phyloP scores from a whole-genome alignment of 2,888 invertebrate species.

The Entomobrya multifasciata region DNA sequence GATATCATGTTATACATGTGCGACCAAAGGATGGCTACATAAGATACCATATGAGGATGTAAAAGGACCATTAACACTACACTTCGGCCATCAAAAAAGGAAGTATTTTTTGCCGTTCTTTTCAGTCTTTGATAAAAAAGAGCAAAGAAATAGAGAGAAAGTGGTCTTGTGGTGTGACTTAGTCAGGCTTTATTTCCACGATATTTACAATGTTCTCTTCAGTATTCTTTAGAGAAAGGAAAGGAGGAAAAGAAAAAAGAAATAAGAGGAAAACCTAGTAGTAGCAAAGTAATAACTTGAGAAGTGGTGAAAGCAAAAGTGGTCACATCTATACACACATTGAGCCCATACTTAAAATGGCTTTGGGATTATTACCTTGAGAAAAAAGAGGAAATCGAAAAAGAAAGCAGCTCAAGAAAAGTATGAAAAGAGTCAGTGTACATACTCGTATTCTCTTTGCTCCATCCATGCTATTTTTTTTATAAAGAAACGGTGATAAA shows the following conservation, averaged over 20 bases:
- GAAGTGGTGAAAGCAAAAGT: conserved; percentile 72
- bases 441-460: no score
- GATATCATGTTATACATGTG: conserved; percentile 59
- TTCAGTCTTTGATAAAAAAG: conserved; percentile 68
- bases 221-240: conserved; percentile 32
- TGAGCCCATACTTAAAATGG: conserved; percentile 35
- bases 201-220: conserved; percentile 69
- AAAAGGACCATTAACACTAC: conserved; percentile 72
- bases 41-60: no score
- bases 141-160: conserved; percentile 65
- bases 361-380: conserved; percentile 62
- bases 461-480: no score
- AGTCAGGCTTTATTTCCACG: conserved; percentile 72
- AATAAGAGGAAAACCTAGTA: conserved; percentile 58
- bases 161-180: conserved; percentile 73
- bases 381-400: conserved; percentile 23
- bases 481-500: conserved; percentile 56
- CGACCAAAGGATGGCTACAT: no score
- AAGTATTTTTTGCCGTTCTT: conserved; percentile 59
- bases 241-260: no score
- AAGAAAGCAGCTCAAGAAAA: conserved; percentile 13
- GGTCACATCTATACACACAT: conserved; percentile 56
- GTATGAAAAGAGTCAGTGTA: conserved; percentile 59
- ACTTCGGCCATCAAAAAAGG: conserved; percentile 68
- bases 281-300: conserved; percentile 70